phyloP scores from a whole-genome alignment of 2,113 vertebrate genomes.

The Macquaria australasica region DNA sequence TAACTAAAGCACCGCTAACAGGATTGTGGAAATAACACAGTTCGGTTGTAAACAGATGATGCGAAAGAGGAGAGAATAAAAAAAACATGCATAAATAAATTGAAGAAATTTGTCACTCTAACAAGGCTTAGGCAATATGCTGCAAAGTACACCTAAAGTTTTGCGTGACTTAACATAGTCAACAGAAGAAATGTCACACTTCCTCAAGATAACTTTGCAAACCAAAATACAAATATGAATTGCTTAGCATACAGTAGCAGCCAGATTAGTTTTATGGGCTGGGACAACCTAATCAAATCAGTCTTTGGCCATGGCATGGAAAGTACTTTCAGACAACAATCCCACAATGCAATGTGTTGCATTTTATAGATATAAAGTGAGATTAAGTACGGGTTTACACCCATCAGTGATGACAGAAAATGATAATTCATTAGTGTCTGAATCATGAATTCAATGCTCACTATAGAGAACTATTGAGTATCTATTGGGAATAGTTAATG shows the following conservation, averaged over 20 bases:
- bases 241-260: neutral
- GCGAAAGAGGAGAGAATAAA: conserved; percentile 10
- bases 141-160: neutral
- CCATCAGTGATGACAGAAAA: neutral
- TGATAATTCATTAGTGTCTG: no score
- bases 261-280: neutral
- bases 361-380: neutral
- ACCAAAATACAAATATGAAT: neutral
- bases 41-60: conserved; percentile 35
- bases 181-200: neutral
- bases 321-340: neutral
- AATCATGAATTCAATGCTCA: conserved; percentile 4
- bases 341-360: neutral
- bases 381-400: neutral
- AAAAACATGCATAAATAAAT: neutral
- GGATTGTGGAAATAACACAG: conserved; percentile 15
- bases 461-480: no score
- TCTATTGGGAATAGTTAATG: neutral
- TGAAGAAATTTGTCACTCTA: neutral
- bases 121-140: neutral
- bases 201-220: neutral
- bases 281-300: neutral
- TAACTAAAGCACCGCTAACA: conserved; percentile 3
- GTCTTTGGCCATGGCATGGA: neutral
- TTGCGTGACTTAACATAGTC: neutral